Evolutionary conservation across 2,888 invertebrate genomes (phyloP).

Genomic region (Ditylenchus weischeri): DNA sequence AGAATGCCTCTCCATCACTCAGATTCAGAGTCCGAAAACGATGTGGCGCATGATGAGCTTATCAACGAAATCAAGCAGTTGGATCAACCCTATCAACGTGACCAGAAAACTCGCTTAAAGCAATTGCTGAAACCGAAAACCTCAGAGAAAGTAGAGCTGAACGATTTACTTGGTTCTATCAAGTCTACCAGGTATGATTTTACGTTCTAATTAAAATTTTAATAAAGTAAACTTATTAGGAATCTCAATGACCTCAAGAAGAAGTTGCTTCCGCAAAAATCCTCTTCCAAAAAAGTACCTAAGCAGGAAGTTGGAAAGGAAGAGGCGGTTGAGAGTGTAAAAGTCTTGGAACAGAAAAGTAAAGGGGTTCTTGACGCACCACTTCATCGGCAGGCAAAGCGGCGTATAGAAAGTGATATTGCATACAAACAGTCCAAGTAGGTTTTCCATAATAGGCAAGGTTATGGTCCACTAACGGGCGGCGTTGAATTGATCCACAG

Average conservation of each 20-base stretch:
- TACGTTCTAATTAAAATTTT: neutral
- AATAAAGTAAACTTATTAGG: constrained; percentile 15
- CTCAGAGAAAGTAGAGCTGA: constrained; percentile 11
- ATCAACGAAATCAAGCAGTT: constrained; percentile 1
- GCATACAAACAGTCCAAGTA: constrained; percentile 45
- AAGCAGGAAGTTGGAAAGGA: constrained; percentile 17
- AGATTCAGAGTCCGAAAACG: constrained; percentile 5
- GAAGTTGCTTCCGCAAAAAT: constrained; percentile 19
- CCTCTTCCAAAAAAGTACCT: constrained; percentile 8
- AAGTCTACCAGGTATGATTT: constrained; percentile 23
- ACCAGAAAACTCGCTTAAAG: neutral
- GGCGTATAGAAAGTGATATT: constrained; percentile 42
- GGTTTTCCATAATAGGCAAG: neutral
- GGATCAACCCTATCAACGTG: neutral
- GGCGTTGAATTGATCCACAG: too few relatives aligned
- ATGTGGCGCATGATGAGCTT: neutral
- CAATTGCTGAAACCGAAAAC: constrained; percentile 1
- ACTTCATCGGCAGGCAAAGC: constrained; percentile 40
- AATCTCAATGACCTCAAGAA: constrained; percentile 30
- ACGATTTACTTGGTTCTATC: constrained; percentile 20
- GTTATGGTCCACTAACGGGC: neutral
- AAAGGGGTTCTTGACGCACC: constrained; percentile 36
- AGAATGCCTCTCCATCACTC: neutral
- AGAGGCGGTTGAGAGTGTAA: neutral
- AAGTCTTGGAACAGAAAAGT: neutral